Evolutionary conservation across 2,888 invertebrate genomes (phyloP).

Genomic region (Philopedon plagiatum): DNA sequence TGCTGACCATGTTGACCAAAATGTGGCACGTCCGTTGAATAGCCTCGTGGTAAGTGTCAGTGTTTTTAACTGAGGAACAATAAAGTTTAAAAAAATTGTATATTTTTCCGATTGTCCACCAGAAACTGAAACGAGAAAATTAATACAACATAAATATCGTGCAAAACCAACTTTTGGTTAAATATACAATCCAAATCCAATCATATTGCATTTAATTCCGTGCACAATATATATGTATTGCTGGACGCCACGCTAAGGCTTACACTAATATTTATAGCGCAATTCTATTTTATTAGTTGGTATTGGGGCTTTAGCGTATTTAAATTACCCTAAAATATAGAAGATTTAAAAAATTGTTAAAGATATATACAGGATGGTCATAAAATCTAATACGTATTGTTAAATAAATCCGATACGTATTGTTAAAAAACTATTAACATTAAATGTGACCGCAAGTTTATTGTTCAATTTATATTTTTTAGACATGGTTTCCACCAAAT

Average conservation of each 20-base stretch:
- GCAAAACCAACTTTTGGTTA: conserved; percentile 35
- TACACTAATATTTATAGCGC: conserved; percentile 21
- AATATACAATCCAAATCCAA: conserved; percentile 25
- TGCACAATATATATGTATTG: conserved; percentile 14
- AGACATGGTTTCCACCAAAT: no score
- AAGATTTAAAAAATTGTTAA: neutral
- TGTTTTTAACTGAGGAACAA: no score
- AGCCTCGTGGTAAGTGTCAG: no score
- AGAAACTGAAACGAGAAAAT: conserved; percentile 10
- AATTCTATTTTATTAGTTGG: conserved; percentile 25
- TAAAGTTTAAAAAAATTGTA: no score
- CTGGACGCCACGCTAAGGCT: conserved; percentile 12
- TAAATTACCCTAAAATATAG: neutral
- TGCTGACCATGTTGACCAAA: no score
- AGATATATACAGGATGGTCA: no score
- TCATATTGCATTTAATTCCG: conserved; percentile 21
- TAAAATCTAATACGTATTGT: no score
- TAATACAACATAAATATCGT: conserved; percentile 25
- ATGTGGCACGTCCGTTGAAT: no score
- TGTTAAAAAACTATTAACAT: no score
- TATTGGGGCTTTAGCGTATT: conserved; percentile 14
- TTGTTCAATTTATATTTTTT: no score
- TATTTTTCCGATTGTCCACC: neutral
- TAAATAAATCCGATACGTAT: no score
- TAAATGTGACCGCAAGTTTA: no score